Evolutionary conservation across 2,797 vertebrate genomes (phyloP).

Genomic region (Hemitrygon akajei): DNA sequence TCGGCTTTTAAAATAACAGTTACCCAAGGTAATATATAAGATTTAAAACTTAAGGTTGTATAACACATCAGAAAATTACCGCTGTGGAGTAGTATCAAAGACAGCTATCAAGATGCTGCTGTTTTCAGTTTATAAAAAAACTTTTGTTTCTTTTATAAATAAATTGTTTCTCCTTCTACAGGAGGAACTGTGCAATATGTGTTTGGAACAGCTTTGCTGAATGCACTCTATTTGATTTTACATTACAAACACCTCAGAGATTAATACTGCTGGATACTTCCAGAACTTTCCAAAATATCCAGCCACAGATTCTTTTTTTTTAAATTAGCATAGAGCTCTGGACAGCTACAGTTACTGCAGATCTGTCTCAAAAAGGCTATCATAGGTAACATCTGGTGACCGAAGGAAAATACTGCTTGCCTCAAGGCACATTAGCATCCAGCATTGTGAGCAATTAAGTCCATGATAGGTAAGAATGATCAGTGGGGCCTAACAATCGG

Average conservation of each 20-base stretch:
- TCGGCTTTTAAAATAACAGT: neutral
- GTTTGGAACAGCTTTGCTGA: neutral
- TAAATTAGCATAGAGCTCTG: constrained; percentile 30
- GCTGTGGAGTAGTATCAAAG: neutral
- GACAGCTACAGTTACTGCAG: constrained; percentile 1
- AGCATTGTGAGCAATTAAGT: constrained; percentile 28
- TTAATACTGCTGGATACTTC: neutral
- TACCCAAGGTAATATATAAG: neutral
- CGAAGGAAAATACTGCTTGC: constrained; percentile 33
- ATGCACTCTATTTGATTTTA: neutral
- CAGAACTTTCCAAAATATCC: constrained; percentile 25
- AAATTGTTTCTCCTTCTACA: neutral
- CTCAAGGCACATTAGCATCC: constrained; percentile 33
- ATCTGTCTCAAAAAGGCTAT: constrained; percentile 11
- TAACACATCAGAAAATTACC: neutral
- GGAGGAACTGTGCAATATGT: neutral
- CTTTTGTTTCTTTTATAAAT: neutral
- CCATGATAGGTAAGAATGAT: constrained; percentile 15
- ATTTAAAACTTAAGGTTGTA: constrained; percentile 15
- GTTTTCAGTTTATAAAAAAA: neutral
- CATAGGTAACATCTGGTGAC: neutral
- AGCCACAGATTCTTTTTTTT: constrained; percentile 5
- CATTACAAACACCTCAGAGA: neutral
- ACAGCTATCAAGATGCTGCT: neutral
- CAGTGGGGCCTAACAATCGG: neutral